Base-by-base conservation (phyloP, 1,140 invertebrate genomes). In the Belonocnema kinseyi region DNA sequence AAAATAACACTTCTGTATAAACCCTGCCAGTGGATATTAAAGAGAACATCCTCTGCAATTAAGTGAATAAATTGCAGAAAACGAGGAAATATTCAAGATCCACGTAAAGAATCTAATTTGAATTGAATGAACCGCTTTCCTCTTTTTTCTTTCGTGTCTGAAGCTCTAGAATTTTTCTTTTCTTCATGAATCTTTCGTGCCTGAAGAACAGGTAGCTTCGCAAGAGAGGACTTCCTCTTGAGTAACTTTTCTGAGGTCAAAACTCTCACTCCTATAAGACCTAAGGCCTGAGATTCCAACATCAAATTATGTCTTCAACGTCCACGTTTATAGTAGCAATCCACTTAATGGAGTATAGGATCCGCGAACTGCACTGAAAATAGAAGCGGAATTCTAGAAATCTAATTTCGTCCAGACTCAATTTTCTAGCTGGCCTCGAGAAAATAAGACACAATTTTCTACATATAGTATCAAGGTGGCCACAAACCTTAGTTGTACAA, bases 351-450 rank as follows among this genome's bases (percentile, higher is more conserved):
- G 61, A 66, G 61, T 21, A 66, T 66, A 66, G 16, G 61, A 66
- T 66, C 61, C 61, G 26, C 61, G 61, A 5, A 80, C 75, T 76
- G 79, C 72, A 76, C 75, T 80, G 78, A 74, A 81, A 80, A 80
- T 80, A 80, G 75, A 79, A 74, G 73, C 72, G 77, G 78, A 77
- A 81, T 85, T 81, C 77, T 79, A 82, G 78, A 79, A 83, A 85
- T 83, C 77, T 56, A 82, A 81, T 82, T 85, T 81, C 79, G 80
- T 78, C 66, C 71, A 56, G 53, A 53, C 26, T 72, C 72, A 17
- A 8, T 40, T 75, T 40, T 52, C 61, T 66, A 66, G 33, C 26
- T 33, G 40, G 61, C 40, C 66, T 71, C 50, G 50, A 33, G 56
- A 51, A 19, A 21, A 75, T 51, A 75, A 78, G 14, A 66, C 66